phyloP scores from a whole-genome alignment of 2,797 vertebrate species.

The Champsocephalus gunnari region DNA sequence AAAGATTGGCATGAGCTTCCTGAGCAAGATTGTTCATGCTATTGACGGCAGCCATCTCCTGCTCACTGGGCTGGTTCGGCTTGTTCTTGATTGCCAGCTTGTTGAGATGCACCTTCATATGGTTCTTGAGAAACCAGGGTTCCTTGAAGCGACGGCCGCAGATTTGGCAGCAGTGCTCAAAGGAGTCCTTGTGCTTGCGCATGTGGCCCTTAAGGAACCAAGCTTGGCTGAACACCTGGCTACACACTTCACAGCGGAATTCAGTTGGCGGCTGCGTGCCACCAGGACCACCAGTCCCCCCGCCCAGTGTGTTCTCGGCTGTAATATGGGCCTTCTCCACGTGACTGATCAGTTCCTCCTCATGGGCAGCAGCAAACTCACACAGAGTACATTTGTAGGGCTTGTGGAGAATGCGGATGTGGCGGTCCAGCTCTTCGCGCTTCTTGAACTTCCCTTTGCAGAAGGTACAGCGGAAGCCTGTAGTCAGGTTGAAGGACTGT shows the following conservation, averaged over 20 bases:
- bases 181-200: constrained; percentile 99
- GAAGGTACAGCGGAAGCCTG: constrained; percentile 96
- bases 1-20: constrained; percentile 96
- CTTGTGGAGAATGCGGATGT: constrained; percentile 98
- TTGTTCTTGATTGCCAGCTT: constrained; percentile 97
- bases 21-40: constrained; percentile 93
- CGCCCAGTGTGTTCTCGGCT: constrained; percentile 93
- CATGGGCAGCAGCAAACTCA: constrained; percentile 96
- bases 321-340: constrained; percentile 99
- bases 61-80: constrained; percentile 87
- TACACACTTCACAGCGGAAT: constrained; percentile 97
- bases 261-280: constrained; percentile 91
- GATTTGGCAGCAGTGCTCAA: constrained; percentile 99
- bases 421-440: constrained; percentile 95
- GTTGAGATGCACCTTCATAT: constrained; percentile 99
- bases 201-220: constrained; percentile 99
- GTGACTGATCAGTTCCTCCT: constrained; percentile 97
- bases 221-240: constrained; percentile 98
- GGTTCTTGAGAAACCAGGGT: constrained; percentile 99
- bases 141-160: constrained; percentile 98
- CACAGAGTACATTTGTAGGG: constrained; percentile 99
- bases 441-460: constrained; percentile 99
- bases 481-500: constrained; percentile 85
- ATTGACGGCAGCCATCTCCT: constrained; percentile 89
- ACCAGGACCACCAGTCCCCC: constrained; percentile 82